Percentiles rank a stretch among this genome's conserved stretches.
phyloP scores from a whole-genome alignment of 2,888 invertebrate genomes.

The Cryptocephalus primarius region DNA sequence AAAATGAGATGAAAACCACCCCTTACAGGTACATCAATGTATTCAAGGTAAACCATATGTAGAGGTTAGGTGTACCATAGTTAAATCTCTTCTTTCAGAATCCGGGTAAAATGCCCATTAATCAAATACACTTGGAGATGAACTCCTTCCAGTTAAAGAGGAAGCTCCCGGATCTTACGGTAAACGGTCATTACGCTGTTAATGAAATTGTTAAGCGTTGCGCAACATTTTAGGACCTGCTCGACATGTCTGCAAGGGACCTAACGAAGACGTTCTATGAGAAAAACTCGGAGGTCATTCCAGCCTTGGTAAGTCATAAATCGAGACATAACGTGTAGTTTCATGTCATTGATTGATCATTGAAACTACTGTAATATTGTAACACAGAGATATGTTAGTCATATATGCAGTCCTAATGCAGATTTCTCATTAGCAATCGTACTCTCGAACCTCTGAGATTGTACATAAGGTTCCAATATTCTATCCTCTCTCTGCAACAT shows the following conservation, averaged over 20 bases:
- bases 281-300: conserved; percentile 23
- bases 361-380: too few species aligned
- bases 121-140: conserved; percentile 32
- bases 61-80: conserved; percentile 3
- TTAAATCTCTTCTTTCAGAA: conserved; percentile 40
- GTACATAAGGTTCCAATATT: too few species aligned
- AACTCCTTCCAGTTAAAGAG: conserved; percentile 18
- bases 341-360: too few species aligned
- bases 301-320: conserved; percentile 24
- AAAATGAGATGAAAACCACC: conserved; percentile 6
- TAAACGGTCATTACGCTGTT: conserved; percentile 8
- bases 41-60: conserved; percentile 18
- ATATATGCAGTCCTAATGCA: too few species aligned
- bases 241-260: conserved; percentile 14
- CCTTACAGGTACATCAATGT: conserved; percentile 18
- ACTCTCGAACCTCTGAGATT: too few species aligned
- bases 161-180: conserved; percentile 17
- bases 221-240: conserved; percentile 18
- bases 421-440: too few species aligned
- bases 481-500: too few species aligned
- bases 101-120: conserved; percentile 46
- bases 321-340: background rate
- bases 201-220: too few species aligned
- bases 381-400: too few species aligned
- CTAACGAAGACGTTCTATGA: conserved; percentile 18